These are phyloP conservation scores for Drosophila vallismaia DNA, from an alignment of 2,888 invertebrate genomes.

Conservation along the genomic window DNA sequence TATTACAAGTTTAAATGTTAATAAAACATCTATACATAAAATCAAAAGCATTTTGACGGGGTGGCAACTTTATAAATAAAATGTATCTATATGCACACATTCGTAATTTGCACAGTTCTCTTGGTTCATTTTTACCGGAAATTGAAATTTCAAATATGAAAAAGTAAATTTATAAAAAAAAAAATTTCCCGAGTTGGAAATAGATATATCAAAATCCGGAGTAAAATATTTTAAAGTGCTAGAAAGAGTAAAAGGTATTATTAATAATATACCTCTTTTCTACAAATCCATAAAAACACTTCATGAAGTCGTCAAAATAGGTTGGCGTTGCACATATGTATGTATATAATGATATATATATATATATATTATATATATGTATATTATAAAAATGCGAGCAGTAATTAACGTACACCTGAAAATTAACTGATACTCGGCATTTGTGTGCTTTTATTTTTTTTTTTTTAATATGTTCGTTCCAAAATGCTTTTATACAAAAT, in stretches of 20 bases:
- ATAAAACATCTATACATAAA: neutral
- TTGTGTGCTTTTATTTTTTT: too few species aligned
- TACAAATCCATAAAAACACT: constrained; percentile 34
- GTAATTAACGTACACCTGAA: too few species aligned
- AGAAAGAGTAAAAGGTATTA: too few species aligned
- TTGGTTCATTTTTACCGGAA: constrained; percentile 51
- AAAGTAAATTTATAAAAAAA: constrained; percentile 1
- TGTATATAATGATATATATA: too few species aligned
- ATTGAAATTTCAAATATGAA: constrained; percentile 33
- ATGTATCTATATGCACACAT: constrained; percentile 38
- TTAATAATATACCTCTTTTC: constrained; percentile 1
- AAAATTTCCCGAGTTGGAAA: neutral
- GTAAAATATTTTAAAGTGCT: too few species aligned
- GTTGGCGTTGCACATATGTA: constrained; percentile 50
- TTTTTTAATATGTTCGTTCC: too few species aligned
- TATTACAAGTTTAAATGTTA: too few species aligned
- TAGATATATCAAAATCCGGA: neutral
- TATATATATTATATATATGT: too few species aligned
- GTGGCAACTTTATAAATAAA: constrained; percentile 60
- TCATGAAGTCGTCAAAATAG: constrained; percentile 57
- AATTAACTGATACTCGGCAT: too few species aligned
- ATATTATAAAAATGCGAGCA: too few species aligned
- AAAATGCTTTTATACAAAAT: too few species aligned
- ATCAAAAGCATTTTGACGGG: constrained; percentile 14
- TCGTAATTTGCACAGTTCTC: constrained; percentile 57